Evolutionary conservation across 1,140 invertebrate species (phyloP).

Genomic region (Panagrolaimus sp.): DNA sequence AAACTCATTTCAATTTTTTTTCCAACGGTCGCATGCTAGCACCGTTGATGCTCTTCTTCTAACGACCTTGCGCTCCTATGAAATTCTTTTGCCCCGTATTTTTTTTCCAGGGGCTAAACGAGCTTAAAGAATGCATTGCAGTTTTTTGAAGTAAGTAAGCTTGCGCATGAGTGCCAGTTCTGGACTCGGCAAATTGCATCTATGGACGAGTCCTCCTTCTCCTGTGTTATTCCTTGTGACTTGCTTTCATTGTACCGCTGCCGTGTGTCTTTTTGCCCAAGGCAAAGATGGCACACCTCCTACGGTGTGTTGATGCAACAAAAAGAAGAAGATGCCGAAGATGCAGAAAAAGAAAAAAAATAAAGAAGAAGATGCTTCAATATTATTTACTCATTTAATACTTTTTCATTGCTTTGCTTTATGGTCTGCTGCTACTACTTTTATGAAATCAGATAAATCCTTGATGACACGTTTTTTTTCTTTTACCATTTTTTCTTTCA

Average conservation of each 20-base stretch:
- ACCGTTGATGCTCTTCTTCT: slow-evolving; percentile 12
- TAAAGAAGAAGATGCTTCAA: no score
- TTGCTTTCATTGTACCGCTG: slow-evolving; percentile 8
- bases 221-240: neutral
- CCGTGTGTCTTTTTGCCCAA: slow-evolving; percentile 1
- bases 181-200: slow-evolving; percentile 13
- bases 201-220: neutral
- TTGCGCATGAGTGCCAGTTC: slow-evolving; percentile 12
- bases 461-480: neutral
- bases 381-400: no score
- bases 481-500: neutral
- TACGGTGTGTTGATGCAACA: neutral
- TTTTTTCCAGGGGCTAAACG: slow-evolving; percentile 1
- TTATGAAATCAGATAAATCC: neutral
- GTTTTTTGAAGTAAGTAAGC: neutral
- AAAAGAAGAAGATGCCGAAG: no score
- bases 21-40: slow-evolving; percentile 6
- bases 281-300: slow-evolving; percentile 13
- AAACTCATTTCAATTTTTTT: slow-evolving; percentile 13
- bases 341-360: no score
- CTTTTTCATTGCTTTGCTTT: no score
- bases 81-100: neutral
- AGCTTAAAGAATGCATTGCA: slow-evolving; percentile 7
- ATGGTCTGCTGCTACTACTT: no score
- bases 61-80: slow-evolving; percentile 13